Evolutionary conservation across 2,888 invertebrate genomes (phyloP).

Genomic region (Heliconius ismenius): DNA sequence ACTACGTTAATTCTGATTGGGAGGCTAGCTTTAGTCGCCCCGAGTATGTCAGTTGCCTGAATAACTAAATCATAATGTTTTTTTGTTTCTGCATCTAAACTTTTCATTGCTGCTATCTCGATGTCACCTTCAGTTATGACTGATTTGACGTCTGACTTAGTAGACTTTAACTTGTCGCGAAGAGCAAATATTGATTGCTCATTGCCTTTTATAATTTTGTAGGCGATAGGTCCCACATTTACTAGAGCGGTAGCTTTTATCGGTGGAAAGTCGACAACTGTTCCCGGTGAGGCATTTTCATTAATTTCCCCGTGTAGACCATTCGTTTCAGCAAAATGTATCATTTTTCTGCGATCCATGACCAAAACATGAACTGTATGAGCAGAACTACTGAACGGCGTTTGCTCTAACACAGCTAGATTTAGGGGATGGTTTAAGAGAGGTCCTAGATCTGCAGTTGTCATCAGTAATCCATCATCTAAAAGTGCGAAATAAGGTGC

Average conservation of each 20-base stretch:
- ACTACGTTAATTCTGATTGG: slow-evolving; percentile 88
- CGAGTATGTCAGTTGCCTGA: slow-evolving; percentile 90
- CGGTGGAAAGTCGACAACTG: slow-evolving; percentile 86
- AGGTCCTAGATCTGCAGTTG: slow-evolving; percentile 91
- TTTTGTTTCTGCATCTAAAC: slow-evolving; percentile 90
- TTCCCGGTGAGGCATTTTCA: slow-evolving; percentile 89
- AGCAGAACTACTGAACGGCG: slow-evolving; percentile 89
- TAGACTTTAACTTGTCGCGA: slow-evolving; percentile 80
- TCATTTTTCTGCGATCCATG: slow-evolving; percentile 90
- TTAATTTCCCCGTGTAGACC: slow-evolving; percentile 86
- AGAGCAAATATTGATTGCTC: slow-evolving; percentile 88
- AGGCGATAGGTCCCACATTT: slow-evolving; percentile 86
- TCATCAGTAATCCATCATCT: slow-evolving; percentile 94
- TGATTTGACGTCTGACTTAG: slow-evolving; percentile 74
- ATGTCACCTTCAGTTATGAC: slow-evolving; percentile 85
- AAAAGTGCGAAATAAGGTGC: slow-evolving; percentile 93
- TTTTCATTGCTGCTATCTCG: slow-evolving; percentile 87
- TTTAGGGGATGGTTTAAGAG: slow-evolving; percentile 91
- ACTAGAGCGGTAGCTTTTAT: slow-evolving; percentile 87
- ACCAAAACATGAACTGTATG: slow-evolving; percentile 91
- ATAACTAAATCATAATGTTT: slow-evolving; percentile 88
- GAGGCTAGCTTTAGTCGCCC: slow-evolving; percentile 90
- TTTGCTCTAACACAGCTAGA: slow-evolving; percentile 90
- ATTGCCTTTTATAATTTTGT: slow-evolving; percentile 90
- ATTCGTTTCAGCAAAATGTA: slow-evolving; percentile 86